Percentiles rank a stretch among this genome's conserved stretches.
phyloP scores from a whole-genome alignment of 2,113 vertebrate species.

The Oenanthe oenanthe region DNA sequence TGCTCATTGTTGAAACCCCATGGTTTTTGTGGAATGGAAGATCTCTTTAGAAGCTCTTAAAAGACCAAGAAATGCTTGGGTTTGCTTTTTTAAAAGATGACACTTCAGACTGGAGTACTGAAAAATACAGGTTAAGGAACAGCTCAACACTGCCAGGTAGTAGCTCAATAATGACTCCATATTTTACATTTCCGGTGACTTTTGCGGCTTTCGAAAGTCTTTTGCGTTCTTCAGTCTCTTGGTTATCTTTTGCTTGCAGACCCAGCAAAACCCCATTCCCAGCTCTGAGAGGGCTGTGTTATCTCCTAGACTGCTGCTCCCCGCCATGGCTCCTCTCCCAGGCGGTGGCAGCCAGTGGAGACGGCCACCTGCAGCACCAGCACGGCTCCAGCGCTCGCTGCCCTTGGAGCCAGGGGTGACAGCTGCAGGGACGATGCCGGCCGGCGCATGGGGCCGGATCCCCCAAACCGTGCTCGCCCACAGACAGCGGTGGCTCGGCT shows the following conservation, averaged over 20 bases:
- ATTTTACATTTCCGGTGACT: not conserved
- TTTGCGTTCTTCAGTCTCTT: not conserved
- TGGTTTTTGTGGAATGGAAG: not conserved
- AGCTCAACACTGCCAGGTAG: not conserved
- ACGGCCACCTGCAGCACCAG: accelerated
- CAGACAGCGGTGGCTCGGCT: accelerated
- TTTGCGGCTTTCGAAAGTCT: not conserved
- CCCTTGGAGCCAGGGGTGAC: accelerated
- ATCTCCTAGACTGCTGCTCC: accelerated
- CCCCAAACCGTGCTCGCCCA: not conserved
- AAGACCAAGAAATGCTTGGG: accelerated
- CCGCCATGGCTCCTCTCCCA: not conserved
- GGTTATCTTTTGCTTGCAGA: not conserved
- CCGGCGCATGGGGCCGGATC: accelerated
- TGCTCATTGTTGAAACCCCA: not conserved
- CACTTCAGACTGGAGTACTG: not conserved
- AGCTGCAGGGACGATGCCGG: accelerated
- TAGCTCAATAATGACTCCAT: not conserved
- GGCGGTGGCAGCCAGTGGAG: not conserved
- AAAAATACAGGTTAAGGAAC: not conserved
- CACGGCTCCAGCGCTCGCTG: accelerated
- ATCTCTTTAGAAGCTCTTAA: not conserved
- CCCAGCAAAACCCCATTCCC: not conserved
- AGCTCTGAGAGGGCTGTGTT: not conserved
- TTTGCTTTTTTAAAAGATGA: not conserved